Conservation (phyloP, 2,113 vertebrate species). For the Cervus canadensis region DNA sequence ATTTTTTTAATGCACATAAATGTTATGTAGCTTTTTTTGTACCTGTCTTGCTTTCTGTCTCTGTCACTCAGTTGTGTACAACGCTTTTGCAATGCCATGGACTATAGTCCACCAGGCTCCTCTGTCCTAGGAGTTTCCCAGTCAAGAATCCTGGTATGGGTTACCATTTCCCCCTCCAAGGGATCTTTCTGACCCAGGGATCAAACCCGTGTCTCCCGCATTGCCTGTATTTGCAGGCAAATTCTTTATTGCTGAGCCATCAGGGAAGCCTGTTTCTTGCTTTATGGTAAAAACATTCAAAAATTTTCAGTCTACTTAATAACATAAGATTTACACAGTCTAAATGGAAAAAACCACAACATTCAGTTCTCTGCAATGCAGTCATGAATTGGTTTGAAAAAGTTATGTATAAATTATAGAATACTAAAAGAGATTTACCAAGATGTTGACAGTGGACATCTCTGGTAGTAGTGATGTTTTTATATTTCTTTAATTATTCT, state of each 20-base stretch:
- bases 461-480: neutral
- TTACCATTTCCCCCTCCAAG: neutral
- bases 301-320: neutral
- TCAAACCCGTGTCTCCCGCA: fast-evolving
- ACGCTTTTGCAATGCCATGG: neutral
- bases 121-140: neutral
- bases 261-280: neutral
- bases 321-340: neutral
- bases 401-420: neutral
- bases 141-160: neutral
- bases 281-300: neutral
- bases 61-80: neutral
- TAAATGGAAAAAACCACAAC: neutral
- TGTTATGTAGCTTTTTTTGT: neutral
- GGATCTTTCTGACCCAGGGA: neutral
- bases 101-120: neutral
- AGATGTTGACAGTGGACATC: neutral
- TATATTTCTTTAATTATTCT: neutral
- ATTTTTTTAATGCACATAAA: neutral
- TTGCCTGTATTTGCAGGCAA: neutral
- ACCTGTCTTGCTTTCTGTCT: neutral
- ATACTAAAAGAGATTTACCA: neutral
- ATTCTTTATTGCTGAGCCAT: neutral
- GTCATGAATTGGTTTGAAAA: neutral
- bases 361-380: neutral